phyloP scores from a whole-genome alignment of 2,797 vertebrate species.

The Alectoris magna region DNA sequence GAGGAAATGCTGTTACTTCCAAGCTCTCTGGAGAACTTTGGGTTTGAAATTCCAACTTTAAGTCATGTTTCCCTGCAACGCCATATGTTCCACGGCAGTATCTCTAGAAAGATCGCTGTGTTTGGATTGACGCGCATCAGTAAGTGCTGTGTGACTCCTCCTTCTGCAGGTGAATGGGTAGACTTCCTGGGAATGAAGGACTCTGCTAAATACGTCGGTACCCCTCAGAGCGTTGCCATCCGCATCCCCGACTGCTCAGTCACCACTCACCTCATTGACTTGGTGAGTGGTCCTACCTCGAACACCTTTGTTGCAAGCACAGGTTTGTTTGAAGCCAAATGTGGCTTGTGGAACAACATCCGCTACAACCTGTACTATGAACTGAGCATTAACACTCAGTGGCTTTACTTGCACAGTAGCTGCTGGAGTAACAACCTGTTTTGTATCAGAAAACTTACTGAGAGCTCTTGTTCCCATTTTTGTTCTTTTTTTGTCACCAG shows the following conservation, averaged over 20 bases:
- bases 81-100: fast-evolving
- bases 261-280: constrained; percentile 88
- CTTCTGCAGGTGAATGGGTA: constrained; percentile 86
- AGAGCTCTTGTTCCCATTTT: neutral
- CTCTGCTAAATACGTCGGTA: constrained; percentile 88
- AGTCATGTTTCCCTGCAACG: fast-evolving
- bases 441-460: neutral
- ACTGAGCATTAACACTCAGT: neutral
- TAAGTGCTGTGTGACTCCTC: neutral
- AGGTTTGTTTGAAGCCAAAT: neutral
- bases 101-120: fast-evolving
- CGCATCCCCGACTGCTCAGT: constrained; percentile 90
- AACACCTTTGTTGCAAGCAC: fast-evolving
- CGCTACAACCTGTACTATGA: neutral
- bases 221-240: constrained; percentile 89
- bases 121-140: fast-evolving
- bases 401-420: neutral
- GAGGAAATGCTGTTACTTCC: neutral
- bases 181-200: constrained; percentile 88
- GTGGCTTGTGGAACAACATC: neutral
- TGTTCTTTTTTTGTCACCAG: constrained; percentile 61
- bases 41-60: neutral
- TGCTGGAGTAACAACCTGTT: neutral
- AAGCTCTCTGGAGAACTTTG: neutral
- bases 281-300: constrained; percentile 70